Conservation (phyloP, 2,113 vertebrate genomes). For the Mormyrus iriodes region DNA sequence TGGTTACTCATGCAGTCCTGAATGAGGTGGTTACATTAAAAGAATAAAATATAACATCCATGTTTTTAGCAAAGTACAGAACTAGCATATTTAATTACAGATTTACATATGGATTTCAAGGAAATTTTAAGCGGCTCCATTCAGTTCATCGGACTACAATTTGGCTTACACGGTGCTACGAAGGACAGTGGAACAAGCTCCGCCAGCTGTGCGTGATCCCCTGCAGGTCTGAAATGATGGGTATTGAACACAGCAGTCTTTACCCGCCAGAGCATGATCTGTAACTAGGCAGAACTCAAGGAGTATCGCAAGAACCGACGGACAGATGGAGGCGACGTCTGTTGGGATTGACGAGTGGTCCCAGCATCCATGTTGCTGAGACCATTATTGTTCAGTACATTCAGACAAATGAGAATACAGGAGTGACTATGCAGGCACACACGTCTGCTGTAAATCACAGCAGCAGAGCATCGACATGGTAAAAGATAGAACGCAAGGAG, state of each 20-base stretch:
- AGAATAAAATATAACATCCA: background rate
- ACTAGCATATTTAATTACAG: background rate
- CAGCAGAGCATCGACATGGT: background rate
- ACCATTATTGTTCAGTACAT: background rate
- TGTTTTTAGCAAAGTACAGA: background rate
- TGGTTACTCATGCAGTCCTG: background rate
- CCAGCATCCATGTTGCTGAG: background rate
- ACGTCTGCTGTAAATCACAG: background rate
- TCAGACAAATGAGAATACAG: background rate
- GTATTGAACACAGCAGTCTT: background rate
- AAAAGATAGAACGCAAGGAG: background rate
- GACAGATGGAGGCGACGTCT: background rate
- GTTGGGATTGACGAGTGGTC: background rate
- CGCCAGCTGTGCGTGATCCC: background rate
- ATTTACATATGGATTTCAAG: background rate
- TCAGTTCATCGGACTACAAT: background rate
- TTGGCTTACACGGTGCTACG: background rate
- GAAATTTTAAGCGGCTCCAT: background rate
- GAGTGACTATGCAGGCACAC: background rate
- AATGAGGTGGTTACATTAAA: background rate
- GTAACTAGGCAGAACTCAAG: background rate
- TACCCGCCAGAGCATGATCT: background rate
- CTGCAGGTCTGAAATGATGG: background rate
- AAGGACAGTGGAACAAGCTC: background rate
- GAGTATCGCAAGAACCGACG: background rate